Evolutionary conservation across 2,797 vertebrate species (phyloP).

Genomic region (Kryptolebias ocellatus): DNA sequence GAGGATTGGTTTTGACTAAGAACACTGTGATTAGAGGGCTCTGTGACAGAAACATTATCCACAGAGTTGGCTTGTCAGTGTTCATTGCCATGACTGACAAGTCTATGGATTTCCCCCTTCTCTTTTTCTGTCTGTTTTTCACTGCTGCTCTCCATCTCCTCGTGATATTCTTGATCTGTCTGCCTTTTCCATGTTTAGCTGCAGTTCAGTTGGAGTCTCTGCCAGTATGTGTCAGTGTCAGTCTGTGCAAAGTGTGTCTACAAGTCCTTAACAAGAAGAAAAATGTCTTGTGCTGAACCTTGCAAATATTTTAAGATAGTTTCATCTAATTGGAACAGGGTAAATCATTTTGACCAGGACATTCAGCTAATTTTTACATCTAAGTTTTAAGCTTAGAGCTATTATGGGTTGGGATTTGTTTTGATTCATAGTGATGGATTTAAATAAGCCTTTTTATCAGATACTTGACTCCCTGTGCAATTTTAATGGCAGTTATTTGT

Average conservation of each 20-base stretch:
- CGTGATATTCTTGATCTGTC: conserved; percentile 64
- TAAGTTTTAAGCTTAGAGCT: neutral
- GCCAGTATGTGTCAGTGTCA: conserved; percentile 54
- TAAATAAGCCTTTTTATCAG: neutral
- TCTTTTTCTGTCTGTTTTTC: conserved; percentile 55
- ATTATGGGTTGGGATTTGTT: neutral
- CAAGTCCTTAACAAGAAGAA: conserved; percentile 28
- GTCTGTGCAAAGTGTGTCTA: conserved; percentile 43
- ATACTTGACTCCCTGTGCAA: neutral
- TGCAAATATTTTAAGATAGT: conserved; percentile 6
- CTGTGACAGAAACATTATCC: conserved; percentile 83
- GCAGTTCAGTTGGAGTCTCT: conserved; percentile 50
- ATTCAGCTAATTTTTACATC: neutral
- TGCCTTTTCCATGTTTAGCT: conserved; percentile 54
- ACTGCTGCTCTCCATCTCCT: conserved; percentile 42
- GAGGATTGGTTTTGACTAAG: conserved; percentile 80
- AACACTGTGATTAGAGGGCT: conserved; percentile 82
- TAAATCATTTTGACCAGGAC: neutral
- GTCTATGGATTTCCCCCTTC: conserved; percentile 68
- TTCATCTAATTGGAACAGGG: neutral
- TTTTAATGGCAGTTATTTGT: no score
- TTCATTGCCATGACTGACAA: conserved; percentile 72
- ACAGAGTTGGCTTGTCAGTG: conserved; percentile 73
- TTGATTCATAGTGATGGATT: neutral
- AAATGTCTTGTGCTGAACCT: conserved; percentile 9